Percentiles rank a stretch among this genome's conserved stretches.
Evolutionary conservation across 2,888 invertebrate species (phyloP).

Genomic region (Torymus auratus): DNA sequence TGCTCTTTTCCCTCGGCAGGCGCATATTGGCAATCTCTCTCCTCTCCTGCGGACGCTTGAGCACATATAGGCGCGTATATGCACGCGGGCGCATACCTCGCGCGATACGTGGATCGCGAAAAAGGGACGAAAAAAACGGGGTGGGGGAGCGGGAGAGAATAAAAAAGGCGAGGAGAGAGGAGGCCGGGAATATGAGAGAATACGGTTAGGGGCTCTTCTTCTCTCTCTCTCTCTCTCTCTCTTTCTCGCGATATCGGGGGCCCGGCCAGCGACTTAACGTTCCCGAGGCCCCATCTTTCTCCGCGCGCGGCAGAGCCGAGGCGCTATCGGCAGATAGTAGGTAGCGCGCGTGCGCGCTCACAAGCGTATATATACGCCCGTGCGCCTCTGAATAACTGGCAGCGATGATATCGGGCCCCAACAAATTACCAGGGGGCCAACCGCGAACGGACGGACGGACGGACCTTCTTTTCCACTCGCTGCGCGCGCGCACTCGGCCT

Average conservation of each 20-base stretch:
- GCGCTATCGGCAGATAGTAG: slow-evolving; percentile 63
- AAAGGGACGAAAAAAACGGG: slow-evolving; percentile 32
- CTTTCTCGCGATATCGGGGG: slow-evolving; percentile 42
- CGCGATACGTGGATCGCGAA: slow-evolving; percentile 24
- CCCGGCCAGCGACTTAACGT: slow-evolving; percentile 53
- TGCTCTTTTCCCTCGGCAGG: slow-evolving; percentile 39
- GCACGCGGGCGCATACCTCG: slow-evolving; percentile 9
- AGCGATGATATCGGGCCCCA: slow-evolving; percentile 68
- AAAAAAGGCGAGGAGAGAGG: slow-evolving; percentile 2
- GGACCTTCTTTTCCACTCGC: slow-evolving; percentile 28
- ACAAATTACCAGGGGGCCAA: slow-evolving; percentile 68
- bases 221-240: slow-evolving; percentile 40
- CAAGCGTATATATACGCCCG: slow-evolving; percentile 45
- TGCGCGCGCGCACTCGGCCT: slow-evolving; percentile 37
- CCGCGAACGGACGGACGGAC: slow-evolving; percentile 58
- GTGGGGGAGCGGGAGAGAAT: background rate
- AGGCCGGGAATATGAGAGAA: slow-evolving; percentile 49
- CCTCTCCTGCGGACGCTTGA: slow-evolving; percentile 1
- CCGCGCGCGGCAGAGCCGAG: slow-evolving; percentile 43
- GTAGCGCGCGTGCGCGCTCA: slow-evolving; percentile 30
- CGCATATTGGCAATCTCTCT: slow-evolving; percentile 38
- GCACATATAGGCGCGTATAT: background rate
- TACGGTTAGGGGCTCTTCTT: slow-evolving; percentile 27
- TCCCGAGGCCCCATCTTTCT: slow-evolving; percentile 37
- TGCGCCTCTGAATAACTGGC: slow-evolving; percentile 62